Evolutionary conservation across 2,888 invertebrate species (phyloP), one percentile per base, ranked within the genome.

Genomic region (Rotaria magnacalcarata): DNA sequence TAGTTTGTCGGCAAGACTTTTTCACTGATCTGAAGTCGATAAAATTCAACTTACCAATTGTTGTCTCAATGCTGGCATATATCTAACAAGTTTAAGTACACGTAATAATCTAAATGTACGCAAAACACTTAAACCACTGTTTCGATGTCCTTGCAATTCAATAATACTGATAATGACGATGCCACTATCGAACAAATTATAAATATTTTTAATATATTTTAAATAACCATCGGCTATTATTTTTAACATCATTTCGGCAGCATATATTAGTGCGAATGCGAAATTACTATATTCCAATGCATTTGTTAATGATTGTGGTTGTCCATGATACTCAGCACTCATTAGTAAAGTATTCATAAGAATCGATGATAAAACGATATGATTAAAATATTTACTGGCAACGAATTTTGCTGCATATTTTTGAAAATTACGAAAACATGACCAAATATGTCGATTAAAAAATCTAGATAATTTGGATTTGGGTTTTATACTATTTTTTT

Each of bases 291-390:
- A 95, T 93, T 99, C 99, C 75, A 99, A 95, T 85, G 95, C 94
- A 85, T 94, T 94, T 0, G 99, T 99, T 89, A 99, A 92, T 90
- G 94, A 94, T 88, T 95, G 94, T 0, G 98, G 98, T 93, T 94
- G 99, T 90, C 98, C 94, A 91, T 99, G 99, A 91, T 97, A 96
- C 91, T 99, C 99, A 89, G 99, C 96, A 84, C 98, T 98, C 99
- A 99, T 99, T 90, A 96, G 97, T 85, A 99, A 93, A 0, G 99
- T 99, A 91, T 99, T 99, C 90, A 99, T 95, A 87, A 99, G 93
- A 89, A 99, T 99, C 50, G 98, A 97, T 87, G 96, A 91, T 85
- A 99, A 93, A 88, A 99, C 99, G 88, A 96, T 95, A 92, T 96
- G 95, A 90, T 97, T 97, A 92, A 99, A 99, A 90, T 96, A 95